Evolutionary conservation across 1,140 invertebrate genomes (phyloP).

Genomic region (Drosophila nannoptera): DNA sequence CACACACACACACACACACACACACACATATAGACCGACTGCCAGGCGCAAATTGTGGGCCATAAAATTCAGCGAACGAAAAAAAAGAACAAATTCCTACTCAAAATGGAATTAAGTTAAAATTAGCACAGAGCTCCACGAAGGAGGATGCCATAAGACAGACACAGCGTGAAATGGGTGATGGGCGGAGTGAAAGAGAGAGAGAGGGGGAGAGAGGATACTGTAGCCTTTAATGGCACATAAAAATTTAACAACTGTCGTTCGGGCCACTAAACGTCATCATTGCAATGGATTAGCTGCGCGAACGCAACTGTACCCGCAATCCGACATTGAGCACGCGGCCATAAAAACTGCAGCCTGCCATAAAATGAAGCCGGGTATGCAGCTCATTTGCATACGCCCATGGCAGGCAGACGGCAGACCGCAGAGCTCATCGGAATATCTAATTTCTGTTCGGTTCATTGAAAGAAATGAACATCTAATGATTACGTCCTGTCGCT

Average conservation of each 20-base stretch:
- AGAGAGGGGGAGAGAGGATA: neutral
- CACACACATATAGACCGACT: conserved; percentile 4
- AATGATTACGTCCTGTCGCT: neutral
- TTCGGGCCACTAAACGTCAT: conserved; percentile 69
- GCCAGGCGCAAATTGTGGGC: conserved; percentile 24
- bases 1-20: conserved; percentile 5
- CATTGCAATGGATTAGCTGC: conserved; percentile 66
- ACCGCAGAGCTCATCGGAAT: neutral
- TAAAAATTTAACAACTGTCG: conserved; percentile 71
- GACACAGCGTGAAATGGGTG: neutral
- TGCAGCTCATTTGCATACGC: conserved; percentile 67
- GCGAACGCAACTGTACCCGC: conserved; percentile 50
- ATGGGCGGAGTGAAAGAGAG: no score
- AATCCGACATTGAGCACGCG: conserved; percentile 40
- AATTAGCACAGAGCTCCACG: conserved; percentile 55
- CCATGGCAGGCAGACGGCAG: conserved; percentile 1
- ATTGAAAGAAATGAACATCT: neutral
- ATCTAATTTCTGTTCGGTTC: neutral
- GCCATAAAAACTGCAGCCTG: conserved; percentile 49
- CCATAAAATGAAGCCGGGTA: conserved; percentile 49
- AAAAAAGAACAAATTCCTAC: conserved; percentile 31
- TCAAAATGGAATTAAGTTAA: conserved; percentile 66
- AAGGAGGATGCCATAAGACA: conserved; percentile 12
- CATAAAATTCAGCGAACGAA: conserved; percentile 48
- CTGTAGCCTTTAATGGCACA: conserved; percentile 50